A percentile compares a stretch with the other conserved stretches of the same genome.
These are phyloP conservation scores for Zygogramma bicolorata DNA, from an alignment of 2,888 invertebrate species.

Conservation along the genomic window DNA sequence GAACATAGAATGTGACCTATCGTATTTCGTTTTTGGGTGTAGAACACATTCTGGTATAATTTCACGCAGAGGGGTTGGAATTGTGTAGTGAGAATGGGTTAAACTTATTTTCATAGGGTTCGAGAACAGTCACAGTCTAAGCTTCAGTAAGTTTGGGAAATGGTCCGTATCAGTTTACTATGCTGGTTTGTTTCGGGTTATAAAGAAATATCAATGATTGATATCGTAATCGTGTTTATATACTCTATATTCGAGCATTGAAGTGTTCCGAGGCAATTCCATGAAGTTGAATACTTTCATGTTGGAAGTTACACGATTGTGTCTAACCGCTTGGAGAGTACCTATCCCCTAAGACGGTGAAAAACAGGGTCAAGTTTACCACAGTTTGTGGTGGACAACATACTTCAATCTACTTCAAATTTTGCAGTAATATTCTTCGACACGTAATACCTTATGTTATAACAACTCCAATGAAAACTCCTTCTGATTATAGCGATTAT, in stretches of 20 bases:
- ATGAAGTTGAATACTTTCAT: no score
- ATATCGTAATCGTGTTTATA: conserved; percentile 41
- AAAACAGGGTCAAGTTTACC: no score
- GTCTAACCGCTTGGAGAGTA: no score
- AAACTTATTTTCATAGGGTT: not conserved
- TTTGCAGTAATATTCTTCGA: no score
- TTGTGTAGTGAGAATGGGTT: not conserved
- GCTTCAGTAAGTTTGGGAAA: conserved; percentile 49
- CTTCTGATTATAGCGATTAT: no score
- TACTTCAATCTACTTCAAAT: no score
- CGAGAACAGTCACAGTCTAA: conserved; percentile 39
- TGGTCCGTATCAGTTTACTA: conserved; percentile 48
- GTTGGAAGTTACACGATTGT: no score
- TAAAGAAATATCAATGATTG: conserved; percentile 38
- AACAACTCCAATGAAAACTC: no score
- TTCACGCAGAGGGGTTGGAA: conserved; percentile 2
- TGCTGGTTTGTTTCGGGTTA: conserved; percentile 47
- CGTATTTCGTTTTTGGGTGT: not conserved
- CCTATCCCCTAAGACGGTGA: no score
- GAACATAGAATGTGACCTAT: conserved; percentile 6
- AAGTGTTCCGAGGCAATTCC: no score
- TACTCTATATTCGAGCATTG: conserved; percentile 11
- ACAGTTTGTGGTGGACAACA: no score
- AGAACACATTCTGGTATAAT: conserved; percentile 37
- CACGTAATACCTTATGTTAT: no score